Base-by-base conservation (phyloP, 1,140 invertebrate species). In the Panagrolaimus sp. region DNA sequence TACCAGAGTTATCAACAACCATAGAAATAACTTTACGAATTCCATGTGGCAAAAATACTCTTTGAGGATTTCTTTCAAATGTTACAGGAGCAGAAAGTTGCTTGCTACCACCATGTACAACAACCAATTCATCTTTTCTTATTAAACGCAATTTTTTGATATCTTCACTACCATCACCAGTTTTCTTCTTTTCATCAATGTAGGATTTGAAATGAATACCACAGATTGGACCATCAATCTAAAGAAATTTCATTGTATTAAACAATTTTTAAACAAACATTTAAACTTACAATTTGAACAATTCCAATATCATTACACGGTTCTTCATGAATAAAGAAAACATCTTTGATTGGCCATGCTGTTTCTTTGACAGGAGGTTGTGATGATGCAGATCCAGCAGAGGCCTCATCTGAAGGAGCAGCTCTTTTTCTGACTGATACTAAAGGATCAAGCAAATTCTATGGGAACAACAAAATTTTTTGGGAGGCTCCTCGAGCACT, bases 211-310 rank as follows among this genome's bases (percentile, higher is more conserved):
- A 98, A 68, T 90, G 88, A 0, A 98, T 92, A 9, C 92, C 92
- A 3, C 92, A 93, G 83, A 92, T 96, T n/a, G 90, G 89, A 3
- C 93, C 94, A 85, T 98, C 94, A 1, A 98, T 91, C 87, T 96
- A 91, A 7, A 93, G 86, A 31, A 57, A 65, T 2, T 71, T 11
- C 9, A 16, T 66, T 0, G 2, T 8, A 20, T 14, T 9, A 73
- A 61, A 46, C 71, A 71, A 23, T 43, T 65, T 25, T 31, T 4
- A n/a, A n/a, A n/a, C n/a, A n/a, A n/a, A n/a, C n/a, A n/a, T 11
- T 25, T 14, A 70, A 77, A 1, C 93, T 92, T 16, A 95, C 89
- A 82, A 91, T 93, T 82, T 95, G 92, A 0, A 92, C 90, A 84
- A 82, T 67, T 44, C 73, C 79, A 11, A 69, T 76, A 72, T 81